Evolutionary conservation across 2,888 invertebrate species (phyloP), one percentile per base, ranked within the genome.

Genomic region (Andrena flavipes): DNA sequence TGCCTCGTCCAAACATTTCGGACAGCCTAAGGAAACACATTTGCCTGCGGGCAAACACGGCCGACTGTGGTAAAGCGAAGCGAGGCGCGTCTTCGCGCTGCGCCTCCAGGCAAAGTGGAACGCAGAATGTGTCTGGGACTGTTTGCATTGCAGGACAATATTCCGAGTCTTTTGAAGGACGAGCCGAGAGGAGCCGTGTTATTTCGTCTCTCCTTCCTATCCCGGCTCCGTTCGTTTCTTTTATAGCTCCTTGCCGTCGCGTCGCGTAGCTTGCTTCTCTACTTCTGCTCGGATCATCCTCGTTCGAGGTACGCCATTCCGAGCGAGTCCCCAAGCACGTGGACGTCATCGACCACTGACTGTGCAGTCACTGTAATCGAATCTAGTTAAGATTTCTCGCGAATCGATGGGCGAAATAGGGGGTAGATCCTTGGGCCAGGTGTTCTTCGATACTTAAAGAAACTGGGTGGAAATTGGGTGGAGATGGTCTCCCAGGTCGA

Each of bases 11-110:
- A 92, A 93, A 93, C 92, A 92, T 92, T 91, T 91, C 89, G 90
- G 90, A 90, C 89, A 89, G 91, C 92, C 91, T 93, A 91, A 92
- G 91, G 93, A 93, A 93, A 93, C 93, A 93, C 92, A 93, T 93
- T 93, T 93, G 91, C 93, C 93, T 92, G 92, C 88, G 88, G 90
- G 90, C 92, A 93, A 93, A 93, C 91, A 93, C 81, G 49, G 60
- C 68, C 56, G 65, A 20, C 76, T 20, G 78, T 69, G 75, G 77
- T 68, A 62, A 78, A 69, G 68, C 76, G 54, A 63, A 62, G 73
- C 76, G 73, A 80, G 86, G 84, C 84, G 85, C 87, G 86, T 89
- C 89, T 90, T 88, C 86, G 88, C 86, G 90, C 76, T 76, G 80
- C 42, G 42, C 84, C 82, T 85, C 79, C 60, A 62, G 87, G 84